These are phyloP conservation scores for Brachionus angularis DNA, from an alignment of 1,140 invertebrate species.

Conservation along the genomic window DNA sequence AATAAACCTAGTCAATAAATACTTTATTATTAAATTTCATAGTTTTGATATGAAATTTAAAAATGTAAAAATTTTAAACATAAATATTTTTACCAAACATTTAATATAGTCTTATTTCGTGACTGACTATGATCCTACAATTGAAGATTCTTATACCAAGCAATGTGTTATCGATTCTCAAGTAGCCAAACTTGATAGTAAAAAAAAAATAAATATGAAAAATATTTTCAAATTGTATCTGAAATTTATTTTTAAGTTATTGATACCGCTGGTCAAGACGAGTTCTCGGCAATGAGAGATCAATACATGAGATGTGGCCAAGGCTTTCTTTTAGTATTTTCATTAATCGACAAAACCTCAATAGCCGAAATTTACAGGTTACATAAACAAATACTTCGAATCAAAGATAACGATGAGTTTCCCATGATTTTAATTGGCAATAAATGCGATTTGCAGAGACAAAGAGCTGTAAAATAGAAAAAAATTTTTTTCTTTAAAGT, in stretches of 20 bases:
- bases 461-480: slow-evolving; percentile 72
- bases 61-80: too few species aligned
- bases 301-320: slow-evolving; percentile 76
- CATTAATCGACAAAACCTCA: slow-evolving; percentile 81
- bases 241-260: slow-evolving; percentile 62
- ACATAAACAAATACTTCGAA: slow-evolving; percentile 85
- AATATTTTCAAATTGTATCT: too few species aligned
- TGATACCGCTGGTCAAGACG: slow-evolving; percentile 94
- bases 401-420: slow-evolving; percentile 78
- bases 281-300: slow-evolving; percentile 89
- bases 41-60: too few species aligned
- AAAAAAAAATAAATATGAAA: too few species aligned
- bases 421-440: slow-evolving; percentile 84
- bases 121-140: slow-evolving; percentile 54
- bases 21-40: neutral
- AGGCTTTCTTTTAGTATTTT: slow-evolving; percentile 69
- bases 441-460: slow-evolving; percentile 81
- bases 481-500: too few species aligned
- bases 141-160: slow-evolving; percentile 61
- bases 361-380: slow-evolving; percentile 70
- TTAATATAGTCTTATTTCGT: slow-evolving; percentile 49
- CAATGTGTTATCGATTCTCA: slow-evolving; percentile 85
- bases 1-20: neutral
- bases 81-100: slow-evolving; percentile 76
- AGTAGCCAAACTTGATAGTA: slow-evolving; percentile 78